Base-by-base conservation (phyloP, 2,888 invertebrate species). In the Pterostichus madidus region DNA sequence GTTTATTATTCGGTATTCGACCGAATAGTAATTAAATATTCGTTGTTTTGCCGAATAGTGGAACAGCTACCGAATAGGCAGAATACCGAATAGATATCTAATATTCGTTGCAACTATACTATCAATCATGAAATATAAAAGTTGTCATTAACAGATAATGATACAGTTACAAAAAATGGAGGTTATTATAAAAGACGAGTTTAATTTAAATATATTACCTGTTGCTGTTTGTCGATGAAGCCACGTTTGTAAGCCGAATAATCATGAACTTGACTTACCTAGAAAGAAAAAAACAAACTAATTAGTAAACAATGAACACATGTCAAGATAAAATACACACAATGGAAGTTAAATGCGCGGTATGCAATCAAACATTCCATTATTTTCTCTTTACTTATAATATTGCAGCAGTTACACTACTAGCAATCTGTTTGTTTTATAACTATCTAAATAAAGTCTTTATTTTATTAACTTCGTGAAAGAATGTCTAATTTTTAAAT, bases 131-230 rank as follows among this genome's bases (percentile, higher is more conserved):
- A n/a, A n/a, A n/a, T n/a, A n/a, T n/a, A 24, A 24, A 24, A 24
- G 24, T 24, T 24, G 24, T 24, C 24, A 24, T 24, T 24, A 24
- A 24, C 24, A 24, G 3, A 24, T 24, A 24, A 24, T 24, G 3
- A 24, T 24, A 24, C 24, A 24, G 3, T 24, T 24, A 24, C 24
- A 24, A 24, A 24, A 24, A 24, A 3, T 1, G 24, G 39, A 39
- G 5, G 5, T 3, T 39, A 24, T 32, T 17, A 17, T 31, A 59
- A 31, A 11, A 32, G 61, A 44, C 10, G 68, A 71, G 44, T 71
- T 71, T 17, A 71, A 71, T 44, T 71, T 44, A 71, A 71, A 71
- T 71, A 44, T 15, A 71, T 71, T 71, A 71, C 68, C 68, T 71
- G 10, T 15, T 24, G 24, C 39, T 24, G 59, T 32, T 15, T 24